phyloP scores from a whole-genome alignment of 2,888 invertebrate genomes.

The Pegoplata infirma region DNA sequence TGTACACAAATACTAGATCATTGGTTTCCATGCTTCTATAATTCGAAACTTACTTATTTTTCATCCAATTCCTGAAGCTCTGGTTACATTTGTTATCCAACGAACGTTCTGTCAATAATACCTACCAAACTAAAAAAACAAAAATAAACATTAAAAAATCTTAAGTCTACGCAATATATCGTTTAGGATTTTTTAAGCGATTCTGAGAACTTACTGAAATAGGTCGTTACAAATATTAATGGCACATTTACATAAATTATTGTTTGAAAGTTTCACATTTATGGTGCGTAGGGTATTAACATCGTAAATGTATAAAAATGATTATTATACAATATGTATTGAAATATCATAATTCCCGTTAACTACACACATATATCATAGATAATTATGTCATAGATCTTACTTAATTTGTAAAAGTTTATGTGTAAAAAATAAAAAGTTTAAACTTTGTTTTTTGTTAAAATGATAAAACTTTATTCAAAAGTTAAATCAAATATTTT shows the following conservation, averaged over 20 bases:
- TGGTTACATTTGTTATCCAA: too few species aligned
- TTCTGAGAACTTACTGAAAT: too few species aligned
- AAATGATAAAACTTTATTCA: slow-evolving; percentile 20
- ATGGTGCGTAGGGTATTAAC: slow-evolving; percentile 16
- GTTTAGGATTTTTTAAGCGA: too few species aligned
- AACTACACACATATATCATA: not conserved
- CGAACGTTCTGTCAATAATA: too few species aligned
- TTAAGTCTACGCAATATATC: too few species aligned
- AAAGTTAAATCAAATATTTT: slow-evolving; percentile 33
- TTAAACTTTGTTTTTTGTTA: not conserved
- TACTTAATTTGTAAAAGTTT: slow-evolving; percentile 54
- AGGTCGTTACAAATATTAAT: slow-evolving; percentile 11
- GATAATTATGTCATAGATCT: slow-evolving; percentile 32
- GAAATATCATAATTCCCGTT: slow-evolving; percentile 22
- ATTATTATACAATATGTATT: slow-evolving; percentile 17
- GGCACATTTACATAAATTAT: slow-evolving; percentile 34
- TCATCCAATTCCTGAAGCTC: too few species aligned
- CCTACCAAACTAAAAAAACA: too few species aligned
- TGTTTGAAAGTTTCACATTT: slow-evolving; percentile 15
- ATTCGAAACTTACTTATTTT: too few species aligned
- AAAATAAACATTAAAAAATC: too few species aligned
- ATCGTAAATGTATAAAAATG: slow-evolving; percentile 39
- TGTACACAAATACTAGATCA: too few species aligned
- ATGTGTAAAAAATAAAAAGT: slow-evolving; percentile 7
- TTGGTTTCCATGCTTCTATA: too few species aligned